A percentile compares a stretch with the other conserved stretches of the same genome.
These are phyloP conservation scores for Phalangium opilio DNA, from an alignment of 2,888 invertebrate genomes.

Conservation along the genomic window DNA sequence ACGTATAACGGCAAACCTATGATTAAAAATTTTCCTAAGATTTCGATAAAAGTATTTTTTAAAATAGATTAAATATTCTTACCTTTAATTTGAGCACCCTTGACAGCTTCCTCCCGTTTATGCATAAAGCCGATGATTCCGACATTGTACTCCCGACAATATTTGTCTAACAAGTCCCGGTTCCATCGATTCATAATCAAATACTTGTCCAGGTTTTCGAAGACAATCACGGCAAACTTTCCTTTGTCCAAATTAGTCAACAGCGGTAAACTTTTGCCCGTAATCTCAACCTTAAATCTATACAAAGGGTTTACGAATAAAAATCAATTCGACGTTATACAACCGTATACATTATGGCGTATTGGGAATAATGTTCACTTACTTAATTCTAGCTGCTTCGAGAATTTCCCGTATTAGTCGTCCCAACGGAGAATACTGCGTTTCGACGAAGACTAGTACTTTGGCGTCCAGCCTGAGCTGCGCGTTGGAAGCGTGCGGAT, in stretches of 20 bases:
- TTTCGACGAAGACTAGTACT: slow-evolving; percentile 85
- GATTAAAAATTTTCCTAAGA: not conserved
- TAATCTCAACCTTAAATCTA: slow-evolving; percentile 86
- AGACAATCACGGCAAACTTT: slow-evolving; percentile 74
- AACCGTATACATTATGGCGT: no score
- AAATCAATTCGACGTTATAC: no score
- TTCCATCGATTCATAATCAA: slow-evolving; percentile 96
- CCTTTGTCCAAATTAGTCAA: slow-evolving; percentile 88
- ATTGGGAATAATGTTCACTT: not conserved
- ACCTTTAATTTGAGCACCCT: slow-evolving; percentile 29
- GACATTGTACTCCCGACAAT: slow-evolving; percentile 79
- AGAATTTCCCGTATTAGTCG: slow-evolving; percentile 78
- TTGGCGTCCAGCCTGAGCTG: slow-evolving; percentile 70
- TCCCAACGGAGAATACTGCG: slow-evolving; percentile 76
- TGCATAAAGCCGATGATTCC: slow-evolving; percentile 65
- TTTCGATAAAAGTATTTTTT: no score
- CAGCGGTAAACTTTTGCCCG: slow-evolving; percentile 83
- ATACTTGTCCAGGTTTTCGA: slow-evolving; percentile 92
- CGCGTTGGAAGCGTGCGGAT: slow-evolving; percentile 71
- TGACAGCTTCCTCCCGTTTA: slow-evolving; percentile 3
- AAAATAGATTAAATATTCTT: no score
- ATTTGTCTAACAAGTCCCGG: slow-evolving; percentile 86
- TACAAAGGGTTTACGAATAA: not conserved
- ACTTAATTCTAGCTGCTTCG: slow-evolving; percentile 86
- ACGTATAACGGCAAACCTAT: slow-evolving; percentile 66